A percentile compares a stretch with the other conserved stretches of the same genome.
phyloP scores from a whole-genome alignment of 2,797 vertebrate genomes.

The Enteromius trimaculatus region DNA sequence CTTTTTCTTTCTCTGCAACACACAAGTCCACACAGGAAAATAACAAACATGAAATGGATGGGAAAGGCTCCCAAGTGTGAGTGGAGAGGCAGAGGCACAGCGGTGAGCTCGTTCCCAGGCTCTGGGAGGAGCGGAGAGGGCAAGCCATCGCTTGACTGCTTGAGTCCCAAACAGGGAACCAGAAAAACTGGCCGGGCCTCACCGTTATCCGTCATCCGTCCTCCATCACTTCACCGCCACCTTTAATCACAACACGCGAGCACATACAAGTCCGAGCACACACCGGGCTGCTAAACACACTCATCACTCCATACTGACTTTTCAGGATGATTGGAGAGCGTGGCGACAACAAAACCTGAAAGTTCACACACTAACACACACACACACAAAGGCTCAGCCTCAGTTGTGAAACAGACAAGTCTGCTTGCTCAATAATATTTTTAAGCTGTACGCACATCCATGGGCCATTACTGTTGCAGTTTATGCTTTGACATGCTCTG shows the following conservation, averaged over 20 bases:
- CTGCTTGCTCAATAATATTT: constrained; percentile 51
- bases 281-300: constrained; percentile 42
- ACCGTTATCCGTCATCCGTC: constrained; percentile 78
- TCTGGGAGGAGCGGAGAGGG: constrained; percentile 60
- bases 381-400: constrained; percentile 14
- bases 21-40: constrained; percentile 81
- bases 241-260: constrained; percentile 32
- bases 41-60: constrained; percentile 84
- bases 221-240: constrained; percentile 33
- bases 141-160: constrained; percentile 77
- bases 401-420: constrained; percentile 45
- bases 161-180: constrained; percentile 67
- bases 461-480: constrained; percentile 50
- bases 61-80: constrained; percentile 74
- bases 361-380: constrained; percentile 22
- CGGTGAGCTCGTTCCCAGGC: constrained; percentile 77
- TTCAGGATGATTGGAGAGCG: constrained; percentile 24
- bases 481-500: constrained; percentile 58
- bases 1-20: constrained; percentile 60
- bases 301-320: constrained; percentile 36
- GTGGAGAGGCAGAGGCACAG: constrained; percentile 68
- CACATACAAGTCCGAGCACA: constrained; percentile 55
- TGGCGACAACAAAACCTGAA: constrained; percentile 12
- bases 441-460: constrained; percentile 2
- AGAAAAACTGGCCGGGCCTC: constrained; percentile 75